Conservation (phyloP, 53 echinoderm and acorn worm genomes). For the Arbacia lixula region DNA sequence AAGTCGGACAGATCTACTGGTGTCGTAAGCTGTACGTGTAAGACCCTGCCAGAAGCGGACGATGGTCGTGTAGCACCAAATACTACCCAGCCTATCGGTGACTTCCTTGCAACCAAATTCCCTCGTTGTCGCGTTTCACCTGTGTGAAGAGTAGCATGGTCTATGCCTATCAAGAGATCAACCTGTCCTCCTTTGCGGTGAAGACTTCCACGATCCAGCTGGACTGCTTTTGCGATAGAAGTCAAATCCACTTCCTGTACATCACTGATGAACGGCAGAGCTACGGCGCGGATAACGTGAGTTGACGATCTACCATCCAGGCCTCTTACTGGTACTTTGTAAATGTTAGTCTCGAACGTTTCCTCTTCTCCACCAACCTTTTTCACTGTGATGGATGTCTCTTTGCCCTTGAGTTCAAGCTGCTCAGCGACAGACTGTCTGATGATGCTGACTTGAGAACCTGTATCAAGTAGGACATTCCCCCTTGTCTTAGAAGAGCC, state of each 20-base stretch:
- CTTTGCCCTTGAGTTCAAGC: constrained; percentile 49
- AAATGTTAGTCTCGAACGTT: constrained; percentile 24
- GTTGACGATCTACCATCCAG: not conserved
- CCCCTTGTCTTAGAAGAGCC: not conserved
- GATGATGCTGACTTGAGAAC: constrained; percentile 54
- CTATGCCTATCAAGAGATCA: constrained; percentile 60
- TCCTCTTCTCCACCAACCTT: constrained; percentile 66
- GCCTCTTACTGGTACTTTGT: constrained; percentile 37
- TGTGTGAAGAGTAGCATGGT: constrained; percentile 45
- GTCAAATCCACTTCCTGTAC: not conserved
- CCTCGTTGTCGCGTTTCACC: constrained; percentile 48
- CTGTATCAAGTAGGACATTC: constrained; percentile 65
- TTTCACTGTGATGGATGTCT: constrained; percentile 28
- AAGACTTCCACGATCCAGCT: not conserved
- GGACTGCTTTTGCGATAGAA: not conserved
- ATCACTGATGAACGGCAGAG: constrained; percentile 49
- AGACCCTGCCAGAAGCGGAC: constrained; percentile 4
- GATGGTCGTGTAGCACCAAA: constrained; percentile 40
- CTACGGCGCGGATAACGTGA: constrained; percentile 1
- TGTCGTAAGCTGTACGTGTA: constrained; percentile 47
- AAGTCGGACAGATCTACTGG: constrained; percentile 61
- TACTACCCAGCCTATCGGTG: constrained; percentile 64
- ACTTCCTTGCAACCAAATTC: constrained; percentile 34
- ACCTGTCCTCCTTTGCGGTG: constrained; percentile 28
- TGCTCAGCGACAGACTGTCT: constrained; percentile 41